Evolutionary conservation across 2,113 vertebrate genomes (phyloP).

Genomic region (Chroicocephalus ridibundus): DNA sequence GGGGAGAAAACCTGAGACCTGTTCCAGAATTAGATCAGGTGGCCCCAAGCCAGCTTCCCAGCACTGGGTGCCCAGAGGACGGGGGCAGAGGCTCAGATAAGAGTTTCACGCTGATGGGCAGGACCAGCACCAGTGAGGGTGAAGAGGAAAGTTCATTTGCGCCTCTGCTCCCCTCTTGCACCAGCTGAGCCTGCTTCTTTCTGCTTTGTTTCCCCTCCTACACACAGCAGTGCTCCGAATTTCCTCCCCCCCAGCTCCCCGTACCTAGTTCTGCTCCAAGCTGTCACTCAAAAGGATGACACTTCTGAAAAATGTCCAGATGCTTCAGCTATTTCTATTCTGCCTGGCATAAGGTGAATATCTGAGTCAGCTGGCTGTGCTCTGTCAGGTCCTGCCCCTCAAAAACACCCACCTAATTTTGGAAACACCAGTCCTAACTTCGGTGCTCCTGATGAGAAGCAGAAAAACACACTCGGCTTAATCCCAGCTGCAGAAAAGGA

Average conservation of each 20-base stretch:
- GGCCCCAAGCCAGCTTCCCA: background rate
- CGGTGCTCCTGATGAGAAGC: background rate
- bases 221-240: background rate
- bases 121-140: background rate
- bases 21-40: background rate
- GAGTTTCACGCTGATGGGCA: background rate
- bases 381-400: background rate
- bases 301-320: conserved; percentile 40
- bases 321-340: conserved; percentile 59
- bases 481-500: background rate
- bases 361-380: conserved; percentile 38
- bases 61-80: background rate
- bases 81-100: background rate
- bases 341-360: conserved; percentile 32
- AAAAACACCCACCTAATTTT: conserved; percentile 51
- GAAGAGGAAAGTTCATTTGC: background rate
- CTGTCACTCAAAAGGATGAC: conserved; percentile 13
- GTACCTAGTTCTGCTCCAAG: background rate
- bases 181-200: background rate
- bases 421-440: conserved; percentile 11
- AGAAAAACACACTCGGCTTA: conserved; percentile 21
- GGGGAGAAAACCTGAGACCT: conserved; percentile 13
- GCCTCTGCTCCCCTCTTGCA: background rate
- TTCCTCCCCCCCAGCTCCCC: background rate
- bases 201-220: background rate